phyloP scores from a whole-genome alignment of 2,113 vertebrate species.

The Corvus cornix region DNA sequence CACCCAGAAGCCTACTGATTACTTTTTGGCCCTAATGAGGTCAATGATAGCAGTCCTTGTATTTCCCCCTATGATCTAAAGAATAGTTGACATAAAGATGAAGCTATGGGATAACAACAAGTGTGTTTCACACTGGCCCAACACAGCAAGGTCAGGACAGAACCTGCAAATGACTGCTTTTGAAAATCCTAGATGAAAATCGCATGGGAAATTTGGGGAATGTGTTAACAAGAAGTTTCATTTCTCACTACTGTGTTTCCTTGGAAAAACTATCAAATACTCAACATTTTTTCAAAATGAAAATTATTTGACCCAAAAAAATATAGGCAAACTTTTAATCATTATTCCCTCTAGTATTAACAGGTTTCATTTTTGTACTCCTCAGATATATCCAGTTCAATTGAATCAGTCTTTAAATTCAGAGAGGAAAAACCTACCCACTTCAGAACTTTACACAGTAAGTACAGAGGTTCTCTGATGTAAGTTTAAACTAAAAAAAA shows the following conservation, averaged over 20 bases:
- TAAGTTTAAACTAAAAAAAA: background rate
- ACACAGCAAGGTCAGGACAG: background rate
- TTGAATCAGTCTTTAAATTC: background rate
- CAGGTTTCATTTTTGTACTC: background rate
- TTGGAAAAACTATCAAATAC: background rate
- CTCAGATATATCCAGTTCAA: background rate
- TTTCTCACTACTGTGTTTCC: background rate
- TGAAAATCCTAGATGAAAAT: background rate
- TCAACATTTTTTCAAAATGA: background rate
- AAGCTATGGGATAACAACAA: background rate
- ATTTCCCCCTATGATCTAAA: rapidly evolving
- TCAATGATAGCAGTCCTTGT: background rate
- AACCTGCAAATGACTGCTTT: background rate
- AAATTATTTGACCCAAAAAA: background rate
- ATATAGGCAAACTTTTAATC: background rate
- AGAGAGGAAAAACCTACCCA: background rate
- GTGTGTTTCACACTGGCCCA: background rate
- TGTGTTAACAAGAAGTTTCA: background rate
- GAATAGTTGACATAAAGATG: background rate
- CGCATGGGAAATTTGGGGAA: background rate
- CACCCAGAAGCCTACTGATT: background rate
- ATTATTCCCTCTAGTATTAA: background rate
- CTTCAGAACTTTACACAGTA: background rate
- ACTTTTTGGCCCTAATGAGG: background rate
- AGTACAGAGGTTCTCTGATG: background rate